Evolutionary conservation across 2,113 vertebrate genomes (phyloP).

Genomic region (Climacteris rufus): DNA sequence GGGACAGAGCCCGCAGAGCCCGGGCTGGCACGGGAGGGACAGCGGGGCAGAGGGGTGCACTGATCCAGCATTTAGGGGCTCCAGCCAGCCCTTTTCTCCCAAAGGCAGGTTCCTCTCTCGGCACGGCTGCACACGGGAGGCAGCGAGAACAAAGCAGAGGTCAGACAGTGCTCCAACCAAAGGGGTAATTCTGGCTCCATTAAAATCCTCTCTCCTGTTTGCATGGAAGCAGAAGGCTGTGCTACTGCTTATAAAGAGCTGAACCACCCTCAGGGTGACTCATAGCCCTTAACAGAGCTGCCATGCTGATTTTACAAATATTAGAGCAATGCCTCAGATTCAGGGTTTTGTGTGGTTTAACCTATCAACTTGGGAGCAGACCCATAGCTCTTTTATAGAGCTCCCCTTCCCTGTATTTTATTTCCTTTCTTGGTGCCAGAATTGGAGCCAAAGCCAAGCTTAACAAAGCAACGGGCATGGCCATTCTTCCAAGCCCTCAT

Average conservation of each 20-base stretch:
- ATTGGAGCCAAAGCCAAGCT: not conserved
- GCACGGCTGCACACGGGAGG: not conserved
- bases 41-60: fast-evolving
- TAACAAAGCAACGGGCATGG: slow-evolving; percentile 47
- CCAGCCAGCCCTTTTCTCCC: not conserved
- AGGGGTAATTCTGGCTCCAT: slow-evolving; percentile 8
- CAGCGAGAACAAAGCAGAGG: slow-evolving; percentile 20
- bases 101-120: not conserved
- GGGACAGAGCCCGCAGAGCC: fast-evolving
- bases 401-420: slow-evolving; percentile 44
- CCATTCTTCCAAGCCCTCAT: slow-evolving; percentile 13
- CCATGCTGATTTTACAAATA: slow-evolving; percentile 47
- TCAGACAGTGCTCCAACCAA: not conserved
- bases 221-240: not conserved
- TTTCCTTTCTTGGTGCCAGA: slow-evolving; percentile 13
- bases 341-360: not conserved
- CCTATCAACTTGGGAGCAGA: slow-evolving; percentile 16
- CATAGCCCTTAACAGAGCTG: slow-evolving; percentile 29
- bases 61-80: fast-evolving
- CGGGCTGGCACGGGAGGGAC: not conserved
- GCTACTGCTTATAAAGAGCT: slow-evolving; percentile 2
- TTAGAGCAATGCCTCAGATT: slow-evolving; percentile 2
- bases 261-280: slow-evolving; percentile 51
- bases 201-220: not conserved
- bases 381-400: not conserved